phyloP scores from a whole-genome alignment of 1,140 invertebrate species.

The Philaenus spumarius region DNA sequence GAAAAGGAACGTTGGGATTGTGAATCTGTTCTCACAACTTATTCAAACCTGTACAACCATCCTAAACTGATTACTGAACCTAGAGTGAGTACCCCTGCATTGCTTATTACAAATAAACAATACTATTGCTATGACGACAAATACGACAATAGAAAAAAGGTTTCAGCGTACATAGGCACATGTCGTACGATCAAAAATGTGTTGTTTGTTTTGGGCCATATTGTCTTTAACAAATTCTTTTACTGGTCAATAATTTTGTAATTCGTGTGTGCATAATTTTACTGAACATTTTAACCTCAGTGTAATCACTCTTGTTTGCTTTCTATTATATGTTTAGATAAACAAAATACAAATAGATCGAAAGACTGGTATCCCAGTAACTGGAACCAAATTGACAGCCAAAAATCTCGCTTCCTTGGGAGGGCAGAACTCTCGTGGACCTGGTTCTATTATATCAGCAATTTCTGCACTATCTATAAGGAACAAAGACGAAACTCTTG shows the following conservation, averaged over 20 bases:
- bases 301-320: too few relatives aligned
- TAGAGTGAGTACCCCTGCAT: slow-evolving; percentile 53
- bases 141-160: too few relatives aligned
- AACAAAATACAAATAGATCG: slow-evolving; percentile 57
- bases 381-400: slow-evolving; percentile 53
- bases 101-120: too few relatives aligned
- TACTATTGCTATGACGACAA: too few relatives aligned
- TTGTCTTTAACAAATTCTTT: too few relatives aligned
- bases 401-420: slow-evolving; percentile 60
- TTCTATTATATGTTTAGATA: background rate
- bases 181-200: too few relatives aligned
- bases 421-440: slow-evolving; percentile 47
- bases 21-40: slow-evolving; percentile 83
- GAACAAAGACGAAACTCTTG: slow-evolving; percentile 71
- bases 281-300: background rate
- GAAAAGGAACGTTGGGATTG: slow-evolving; percentile 84
- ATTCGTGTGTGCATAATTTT: background rate
- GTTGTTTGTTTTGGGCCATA: too few relatives aligned
- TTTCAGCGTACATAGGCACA: too few relatives aligned
- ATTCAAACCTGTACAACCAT: slow-evolving; percentile 86
- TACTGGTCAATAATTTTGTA: too few relatives aligned
- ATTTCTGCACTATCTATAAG: slow-evolving; percentile 64
- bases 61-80: slow-evolving; percentile 80
- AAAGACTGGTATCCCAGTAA: slow-evolving; percentile 65
- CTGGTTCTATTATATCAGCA: slow-evolving; percentile 59